These are phyloP conservation scores for Aromia moschata DNA, from an alignment of 2,888 invertebrate species.

Conservation along the genomic window DNA sequence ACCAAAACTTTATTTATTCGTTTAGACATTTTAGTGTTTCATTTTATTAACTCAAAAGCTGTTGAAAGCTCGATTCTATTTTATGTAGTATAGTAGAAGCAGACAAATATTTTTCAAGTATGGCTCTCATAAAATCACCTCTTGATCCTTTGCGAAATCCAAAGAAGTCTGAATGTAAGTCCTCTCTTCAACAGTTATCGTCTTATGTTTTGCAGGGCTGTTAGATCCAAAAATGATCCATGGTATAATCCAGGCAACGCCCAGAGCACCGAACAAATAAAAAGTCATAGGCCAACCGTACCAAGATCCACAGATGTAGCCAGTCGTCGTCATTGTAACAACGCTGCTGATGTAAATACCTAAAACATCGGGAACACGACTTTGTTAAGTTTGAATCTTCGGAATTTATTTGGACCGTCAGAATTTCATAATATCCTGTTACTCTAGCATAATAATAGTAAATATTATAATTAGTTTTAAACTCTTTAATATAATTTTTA, in stretches of 20 bases:
- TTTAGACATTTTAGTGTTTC: too few relatives aligned
- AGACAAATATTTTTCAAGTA: too few relatives aligned
- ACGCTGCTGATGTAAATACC: conserved; percentile 82
- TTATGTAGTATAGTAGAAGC: too few relatives aligned
- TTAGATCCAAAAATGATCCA: conserved; percentile 72
- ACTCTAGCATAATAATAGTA: too few relatives aligned
- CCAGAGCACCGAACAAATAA: conserved; percentile 73
- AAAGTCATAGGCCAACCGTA: conserved; percentile 81
- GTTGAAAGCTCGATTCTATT: too few relatives aligned
- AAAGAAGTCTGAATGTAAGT: conserved; percentile 65
- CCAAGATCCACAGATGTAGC: conserved; percentile 71
- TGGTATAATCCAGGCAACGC: conserved; percentile 67
- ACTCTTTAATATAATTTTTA: too few relatives aligned
- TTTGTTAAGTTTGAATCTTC: not conserved
- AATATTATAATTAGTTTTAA: too few relatives aligned
- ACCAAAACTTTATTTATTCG: too few relatives aligned
- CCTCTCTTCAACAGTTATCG: conserved; percentile 70
- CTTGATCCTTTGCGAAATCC: conserved; percentile 8
- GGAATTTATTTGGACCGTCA: too few relatives aligned
- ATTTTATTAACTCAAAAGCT: too few relatives aligned
- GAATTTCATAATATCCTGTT: too few relatives aligned
- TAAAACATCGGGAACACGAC: conserved; percentile 44
- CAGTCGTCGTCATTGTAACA: conserved; percentile 75
- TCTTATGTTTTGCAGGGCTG: conserved; percentile 68
- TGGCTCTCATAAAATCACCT: too few relatives aligned